Evolutionary conservation across 2,888 invertebrate genomes (phyloP).

Genomic region (Labia minor): DNA sequence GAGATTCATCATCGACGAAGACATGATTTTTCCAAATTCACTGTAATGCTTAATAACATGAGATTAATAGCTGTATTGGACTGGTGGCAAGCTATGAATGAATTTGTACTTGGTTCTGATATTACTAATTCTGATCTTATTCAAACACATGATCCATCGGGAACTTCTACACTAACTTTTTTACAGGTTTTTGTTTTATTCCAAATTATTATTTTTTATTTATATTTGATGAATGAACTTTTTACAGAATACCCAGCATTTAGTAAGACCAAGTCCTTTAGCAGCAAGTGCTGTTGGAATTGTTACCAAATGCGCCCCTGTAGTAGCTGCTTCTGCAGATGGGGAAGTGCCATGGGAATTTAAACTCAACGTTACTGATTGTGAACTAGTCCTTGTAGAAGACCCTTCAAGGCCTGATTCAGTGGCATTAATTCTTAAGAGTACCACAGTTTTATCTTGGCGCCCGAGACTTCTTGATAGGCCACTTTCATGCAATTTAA

Average conservation of each 20-base stretch:
- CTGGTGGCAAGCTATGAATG: constrained; percentile 78
- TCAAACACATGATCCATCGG: not conserved
- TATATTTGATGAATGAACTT: not conserved
- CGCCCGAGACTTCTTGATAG: constrained; percentile 54
- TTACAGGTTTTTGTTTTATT: not conserved
- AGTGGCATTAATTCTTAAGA: constrained; percentile 86
- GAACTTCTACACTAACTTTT: not conserved
- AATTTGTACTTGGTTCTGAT: constrained; percentile 52
- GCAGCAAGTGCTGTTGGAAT: constrained; percentile 29
- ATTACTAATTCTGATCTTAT: not conserved
- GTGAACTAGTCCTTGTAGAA: constrained; percentile 89
- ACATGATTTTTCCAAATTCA: constrained; percentile 61
- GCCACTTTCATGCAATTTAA: constrained; percentile 76
- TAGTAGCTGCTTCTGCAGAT: constrained; percentile 32
- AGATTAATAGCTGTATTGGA: constrained; percentile 84
- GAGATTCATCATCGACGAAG: constrained; percentile 57
- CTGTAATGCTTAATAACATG: constrained; percentile 88
- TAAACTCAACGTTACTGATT: constrained; percentile 88
- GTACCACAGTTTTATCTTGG: constrained; percentile 79
- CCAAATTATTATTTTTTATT: not conserved
- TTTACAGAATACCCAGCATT: constrained; percentile 23
- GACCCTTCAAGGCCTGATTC: constrained; percentile 79
- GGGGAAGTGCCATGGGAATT: constrained; percentile 54
- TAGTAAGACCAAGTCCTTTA: constrained; percentile 29
- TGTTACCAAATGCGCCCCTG: constrained; percentile 24